A percentile compares a stretch with the other conserved stretches of the same genome.
Evolutionary conservation across 2,797 vertebrate genomes (phyloP).

Genomic region (Acestrorhynchus altus): DNA sequence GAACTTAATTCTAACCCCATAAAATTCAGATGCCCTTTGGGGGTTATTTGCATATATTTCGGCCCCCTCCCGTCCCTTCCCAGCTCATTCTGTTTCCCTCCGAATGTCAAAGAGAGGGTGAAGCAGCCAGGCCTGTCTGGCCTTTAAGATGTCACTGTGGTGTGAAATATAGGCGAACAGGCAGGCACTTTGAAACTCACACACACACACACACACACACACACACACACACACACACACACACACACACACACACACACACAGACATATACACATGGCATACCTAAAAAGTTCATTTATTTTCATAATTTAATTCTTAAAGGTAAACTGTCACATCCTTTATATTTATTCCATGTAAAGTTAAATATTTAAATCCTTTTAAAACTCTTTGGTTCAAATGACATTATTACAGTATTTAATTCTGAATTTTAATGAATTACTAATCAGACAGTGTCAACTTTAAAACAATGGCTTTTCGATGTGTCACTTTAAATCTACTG

Average conservation of each 20-base stretch:
- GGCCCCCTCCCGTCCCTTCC: slow-evolving; percentile 60
- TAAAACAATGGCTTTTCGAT: too few relatives aligned
- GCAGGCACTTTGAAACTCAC: slow-evolving; percentile 80
- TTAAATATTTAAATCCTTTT: too few relatives aligned
- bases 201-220: slow-evolving; percentile 63
- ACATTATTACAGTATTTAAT: too few relatives aligned
- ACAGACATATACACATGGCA: too few relatives aligned
- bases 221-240: slow-evolving; percentile 57
- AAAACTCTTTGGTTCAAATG: too few relatives aligned
- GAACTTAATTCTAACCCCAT: slow-evolving; percentile 89
- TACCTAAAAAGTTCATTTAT: too few relatives aligned
- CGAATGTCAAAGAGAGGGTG: slow-evolving; percentile 80
- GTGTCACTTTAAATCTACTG: too few relatives aligned
- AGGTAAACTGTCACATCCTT: too few relatives aligned
- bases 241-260: slow-evolving; percentile 61
- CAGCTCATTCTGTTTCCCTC: slow-evolving; percentile 74
- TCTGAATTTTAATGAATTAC: too few relatives aligned
- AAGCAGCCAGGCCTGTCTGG: slow-evolving; percentile 80
- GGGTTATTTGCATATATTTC: slow-evolving; percentile 88
- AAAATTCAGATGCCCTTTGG: slow-evolving; percentile 85
- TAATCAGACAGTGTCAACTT: too few relatives aligned
- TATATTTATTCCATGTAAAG: too few relatives aligned
- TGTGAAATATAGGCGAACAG: slow-evolving; percentile 86
- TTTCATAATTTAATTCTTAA: too few relatives aligned
- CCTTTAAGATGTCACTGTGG: slow-evolving; percentile 84